Percentiles rank a stretch among this genome's conserved stretches.
Conservation (phyloP, 2,888 invertebrate genomes). For the Hypsopygia costalis region DNA sequence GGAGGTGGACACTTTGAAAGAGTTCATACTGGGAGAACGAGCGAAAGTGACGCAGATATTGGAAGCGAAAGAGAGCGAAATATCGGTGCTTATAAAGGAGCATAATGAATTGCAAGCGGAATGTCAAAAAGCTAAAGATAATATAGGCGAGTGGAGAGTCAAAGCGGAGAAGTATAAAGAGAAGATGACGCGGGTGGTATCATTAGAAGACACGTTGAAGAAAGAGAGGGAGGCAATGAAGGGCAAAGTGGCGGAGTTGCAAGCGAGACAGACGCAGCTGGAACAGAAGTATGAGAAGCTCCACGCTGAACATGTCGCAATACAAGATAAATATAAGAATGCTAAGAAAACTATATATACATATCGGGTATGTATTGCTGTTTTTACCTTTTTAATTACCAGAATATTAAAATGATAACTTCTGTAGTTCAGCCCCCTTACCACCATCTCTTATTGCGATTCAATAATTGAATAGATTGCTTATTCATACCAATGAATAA, state of each 20-base stretch:
- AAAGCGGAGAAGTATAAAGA: conserved; percentile 64
- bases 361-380: conserved; percentile 76
- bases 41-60: conserved; percentile 72
- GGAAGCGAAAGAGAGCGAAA: conserved; percentile 73
- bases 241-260: conserved; percentile 59
- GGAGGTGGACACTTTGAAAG: conserved; percentile 74
- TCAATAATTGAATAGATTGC: too few relatives aligned
- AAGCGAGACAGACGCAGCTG: conserved; percentile 64
- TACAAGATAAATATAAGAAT: conserved; percentile 82
- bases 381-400: not conserved
- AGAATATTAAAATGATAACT: too few relatives aligned
- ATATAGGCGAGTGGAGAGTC: conserved; percentile 50
- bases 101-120: conserved; percentile 59
- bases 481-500: too few relatives aligned
- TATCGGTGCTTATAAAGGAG: conserved; percentile 65
- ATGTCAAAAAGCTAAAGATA: conserved; percentile 56
- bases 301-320: conserved; percentile 60
- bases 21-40: conserved; percentile 74
- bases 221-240: conserved; percentile 66
- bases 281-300: conserved; percentile 52
- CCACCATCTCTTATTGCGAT: too few relatives aligned
- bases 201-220: conserved; percentile 55
- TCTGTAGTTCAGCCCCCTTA: too few relatives aligned
- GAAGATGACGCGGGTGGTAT: conserved; percentile 46
- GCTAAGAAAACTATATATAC: conserved; percentile 82